Conservation (phyloP, 2,113 vertebrate genomes). For the human (Homo sapiens) region GRCh38 chr20:39093001-39093500, state of each 20-base stretch:
- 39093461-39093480: neutral
- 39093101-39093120: neutral
- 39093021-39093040: neutral
- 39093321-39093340: neutral
- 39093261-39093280: accelerated
- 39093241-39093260: neutral
- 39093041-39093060: neutral
- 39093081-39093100: neutral
- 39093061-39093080: neutral
- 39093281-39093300: neutral
- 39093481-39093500: neutral
- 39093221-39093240: neutral
- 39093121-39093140: neutral
- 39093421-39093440: neutral
- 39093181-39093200: neutral
- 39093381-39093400: accelerated
- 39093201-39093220: neutral
- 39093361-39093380: neutral
- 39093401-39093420: neutral
- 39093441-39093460: accelerated
- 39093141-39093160: neutral
- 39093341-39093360: neutral
- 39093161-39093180: neutral
- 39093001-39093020: neutral
- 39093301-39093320: neutral